These are phyloP conservation scores for Montipora efflorescens DNA, from an alignment of 64 coral and sea anemone genomes.

Conservation along the genomic window DNA sequence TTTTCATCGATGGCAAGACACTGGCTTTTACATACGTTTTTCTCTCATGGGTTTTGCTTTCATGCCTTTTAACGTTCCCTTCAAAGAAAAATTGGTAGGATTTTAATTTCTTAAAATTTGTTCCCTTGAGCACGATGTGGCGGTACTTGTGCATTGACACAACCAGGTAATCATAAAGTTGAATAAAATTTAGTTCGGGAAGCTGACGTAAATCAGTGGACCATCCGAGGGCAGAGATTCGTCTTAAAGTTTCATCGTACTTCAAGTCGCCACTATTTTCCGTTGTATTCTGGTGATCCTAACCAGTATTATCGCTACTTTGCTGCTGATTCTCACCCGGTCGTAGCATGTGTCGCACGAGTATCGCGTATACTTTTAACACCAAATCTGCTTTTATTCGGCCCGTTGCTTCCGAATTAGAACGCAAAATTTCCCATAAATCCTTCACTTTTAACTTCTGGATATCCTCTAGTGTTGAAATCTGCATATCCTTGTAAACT, in stretches of 20 bases:
- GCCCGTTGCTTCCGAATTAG: constrained; percentile 26
- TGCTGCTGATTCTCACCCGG: constrained; percentile 11
- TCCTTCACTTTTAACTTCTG: constrained; percentile 31
- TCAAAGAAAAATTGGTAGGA: background rate
- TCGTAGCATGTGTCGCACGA: constrained; percentile 11
- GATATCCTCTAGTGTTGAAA: constrained; percentile 43
- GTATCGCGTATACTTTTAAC: constrained; percentile 25
- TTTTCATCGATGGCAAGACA: constrained; percentile 33
- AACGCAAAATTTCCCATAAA: constrained; percentile 20
- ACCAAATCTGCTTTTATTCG: constrained; percentile 18
- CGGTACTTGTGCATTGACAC: constrained; percentile 16
- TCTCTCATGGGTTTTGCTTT: background rate
- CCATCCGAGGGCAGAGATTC: constrained; percentile 12
- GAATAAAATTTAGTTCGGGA: constrained; percentile 21
- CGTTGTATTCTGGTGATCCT: constrained; percentile 2
- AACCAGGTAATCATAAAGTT: constrained; percentile 2
- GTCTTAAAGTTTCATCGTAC: constrained; percentile 17
- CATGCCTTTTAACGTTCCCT: background rate
- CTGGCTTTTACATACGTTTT: constrained; percentile 13
- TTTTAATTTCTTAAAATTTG: constrained; percentile 24
- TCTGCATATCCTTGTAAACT: constrained; percentile 15
- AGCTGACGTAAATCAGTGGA: constrained; percentile 25
- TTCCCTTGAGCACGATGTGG: constrained; percentile 4
- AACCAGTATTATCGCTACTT: constrained; percentile 11
- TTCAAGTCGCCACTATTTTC: background rate